Base-by-base conservation (phyloP, 2,888 invertebrate genomes). In the Catotricha subobsoleta region DNA sequence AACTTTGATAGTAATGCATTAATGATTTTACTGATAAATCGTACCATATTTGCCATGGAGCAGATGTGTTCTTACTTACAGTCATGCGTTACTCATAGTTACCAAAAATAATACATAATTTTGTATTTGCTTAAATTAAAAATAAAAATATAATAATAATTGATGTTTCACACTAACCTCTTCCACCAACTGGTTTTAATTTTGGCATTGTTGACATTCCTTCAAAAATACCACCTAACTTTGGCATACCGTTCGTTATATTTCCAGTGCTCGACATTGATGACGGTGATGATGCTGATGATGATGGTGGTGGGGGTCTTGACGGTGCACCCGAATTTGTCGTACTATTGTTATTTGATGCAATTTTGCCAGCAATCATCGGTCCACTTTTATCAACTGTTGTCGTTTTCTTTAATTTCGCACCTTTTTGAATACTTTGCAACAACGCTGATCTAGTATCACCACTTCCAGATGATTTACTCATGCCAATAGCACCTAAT, bases 301-400 rank as follows among this genome's bases (percentile, higher is more conserved):
- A 21, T 9, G 34, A n/a, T 21, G 34, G 34, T 21, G 34, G 34
- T 9, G 34, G 34, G n/a, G 34, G 34, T 21, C 34, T 4, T 21
- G 34, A 21, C 13, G 34, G 34, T 5, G 21, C 34, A 3, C 20
- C 21, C n/a, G 34, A 33, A 19, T 10, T 19, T 48, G 52, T 44
- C 50, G 47, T 45, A 51, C 44, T 46, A 53, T 58, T 36, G 48
- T 56, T 50, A 44, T 48, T 51, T 30, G 47, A 43, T 39, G 44
- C 47, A 47, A 31, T 16, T 20, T 19, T 18, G 3, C 39, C 39
- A 5, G 20, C 29, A 49, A 87, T 65, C 39, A 71, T 59, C 1
- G 91, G 91, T 40, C 74, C 79, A 71, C 91, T 91, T 62, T 86
- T 82, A 58, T 92, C 91, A 52, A 81, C 78, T n/a, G 90, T 90